Base-by-base conservation (phyloP, 2,113 vertebrate species). In the Gobius niger region DNA sequence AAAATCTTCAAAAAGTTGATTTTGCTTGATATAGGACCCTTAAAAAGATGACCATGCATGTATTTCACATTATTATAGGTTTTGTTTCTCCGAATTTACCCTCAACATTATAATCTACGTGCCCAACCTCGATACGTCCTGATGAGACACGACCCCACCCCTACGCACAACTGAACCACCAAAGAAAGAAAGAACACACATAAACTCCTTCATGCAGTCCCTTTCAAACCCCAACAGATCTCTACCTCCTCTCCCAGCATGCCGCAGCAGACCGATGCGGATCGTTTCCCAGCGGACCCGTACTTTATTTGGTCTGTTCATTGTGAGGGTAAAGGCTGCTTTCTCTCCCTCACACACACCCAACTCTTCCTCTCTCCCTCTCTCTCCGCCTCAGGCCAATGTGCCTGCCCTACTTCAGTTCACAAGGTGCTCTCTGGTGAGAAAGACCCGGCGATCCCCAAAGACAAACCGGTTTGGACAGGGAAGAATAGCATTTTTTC, bases 191-290 rank as follows among this genome's bases (percentile, higher is more conserved):
- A 13, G 15, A 14, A 14, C 47, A 68, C 67, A 83, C 82, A 81
- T 63, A 66, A 85, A 84, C 77, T 80, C 63, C 11, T 70, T 70
- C 18, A 19, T 6, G 9, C 85, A 56, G 67, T 14, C 47, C 64
- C 62, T 74, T 50, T 4, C 9, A 76, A 83, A 66, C 40, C 70
- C 76, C 68, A 60, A 49, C 67, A 81, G 73, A 77, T 24, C 62
- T 24, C 10, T 47, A n/a, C 56, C 52, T 46, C 69, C 70, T 63
- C 76, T 83, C 85, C 85, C 85, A 78, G 86, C 81, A 81, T 76
- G 72, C 75, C 78, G 75, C 77, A 71, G 68, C 24, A 16, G 79
- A 76, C 63, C 73, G 74, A 75, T 73, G 82, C 42, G 76, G 76
- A 68, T 78, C 44, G 7, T 85, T 72, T 81, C 87, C 67, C 34